Percentiles rank a stretch among this genome's conserved stretches.
phyloP scores from a whole-genome alignment of 2,888 invertebrate genomes.

The Patella caerulea region DNA sequence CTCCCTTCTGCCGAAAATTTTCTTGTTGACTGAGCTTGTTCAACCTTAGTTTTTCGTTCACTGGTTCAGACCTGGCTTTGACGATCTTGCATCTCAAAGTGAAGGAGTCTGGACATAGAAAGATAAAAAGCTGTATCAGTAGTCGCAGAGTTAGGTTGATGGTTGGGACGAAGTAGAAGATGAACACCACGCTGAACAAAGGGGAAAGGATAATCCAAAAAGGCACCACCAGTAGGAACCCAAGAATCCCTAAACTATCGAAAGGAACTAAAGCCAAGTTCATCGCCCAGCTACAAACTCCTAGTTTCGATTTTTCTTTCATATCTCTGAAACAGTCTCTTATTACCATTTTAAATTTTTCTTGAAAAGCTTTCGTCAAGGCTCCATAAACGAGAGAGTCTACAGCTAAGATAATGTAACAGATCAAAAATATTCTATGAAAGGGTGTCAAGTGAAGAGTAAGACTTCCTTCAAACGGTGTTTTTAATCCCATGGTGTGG shows the following conservation, averaged over 20 bases:
- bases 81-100: background rate
- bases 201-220: constrained; percentile 55
- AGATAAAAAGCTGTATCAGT: constrained; percentile 49
- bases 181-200: constrained; percentile 44
- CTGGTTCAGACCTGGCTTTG: background rate
- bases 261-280: constrained; percentile 60
- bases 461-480: constrained; percentile 55
- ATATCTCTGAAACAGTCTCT: constrained; percentile 56
- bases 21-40: constrained; percentile 35
- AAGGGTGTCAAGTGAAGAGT: constrained; percentile 60
- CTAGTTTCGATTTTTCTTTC: constrained; percentile 40
- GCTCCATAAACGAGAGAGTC: constrained; percentile 52
- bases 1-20: constrained; percentile 35
- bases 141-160: constrained; percentile 59
- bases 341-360: constrained; percentile 46
- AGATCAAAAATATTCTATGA: constrained; percentile 57
- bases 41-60: constrained; percentile 27
- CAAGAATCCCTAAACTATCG: constrained; percentile 54
- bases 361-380: constrained; percentile 39
- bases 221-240: constrained; percentile 54
- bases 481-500: constrained; percentile 16
- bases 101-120: constrained; percentile 42
- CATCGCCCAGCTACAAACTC: constrained; percentile 46
- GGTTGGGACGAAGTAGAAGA: constrained; percentile 63
- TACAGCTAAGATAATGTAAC: constrained; percentile 56